Evolutionary conservation across 2,888 invertebrate genomes (phyloP), one percentile per base, ranked within the genome.

Genomic region (Protodeltote pygarga): DNA sequence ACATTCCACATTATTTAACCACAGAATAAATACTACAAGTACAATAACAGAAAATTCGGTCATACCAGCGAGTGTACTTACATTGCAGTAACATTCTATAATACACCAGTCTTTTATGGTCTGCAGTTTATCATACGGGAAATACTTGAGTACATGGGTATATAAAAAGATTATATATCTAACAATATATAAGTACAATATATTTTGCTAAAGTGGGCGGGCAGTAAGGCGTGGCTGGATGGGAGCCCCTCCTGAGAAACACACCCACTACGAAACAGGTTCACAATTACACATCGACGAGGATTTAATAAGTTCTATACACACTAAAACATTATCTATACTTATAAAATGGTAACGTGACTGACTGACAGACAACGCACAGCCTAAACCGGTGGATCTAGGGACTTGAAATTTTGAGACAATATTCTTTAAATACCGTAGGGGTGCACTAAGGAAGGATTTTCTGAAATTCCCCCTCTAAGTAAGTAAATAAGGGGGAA

Each of bases 181-280:
- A 10, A 20, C 40, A 29, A 37, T 24, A 55, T 46, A 65, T 71
- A n/a, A n/a, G n/a, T n/a, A n/a, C n/a, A n/a, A n/a, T n/a, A 69
- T 63, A 63, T 45, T 37, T 63, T 41, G 27, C 13, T 48, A 50
- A 54, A 69, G 68, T 47, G 50, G 86, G 82, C 78, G 82, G 75
- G 14, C 28, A 47, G 20, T 15, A 61, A 68, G 89, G 89, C 89
- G 89, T 86, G 86, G 79, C 77, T 35, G 10, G 3, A n/a, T 8
- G 11, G 24, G 21, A 47, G 66, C 74, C 64, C 86, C 83, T 69
- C 89, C 89, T 74, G 73, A 54, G 28, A 25, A 23, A 63, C 58
- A 67, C 50, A 63, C 71, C 68, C 65, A 81, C 73, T 71, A 65
- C 67, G 55, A 72, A 83, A 85, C 87, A 58, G 80, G 86, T 88